Conservation (phyloP, 2,888 invertebrate genomes). For the Acheta domesticus region DNA sequence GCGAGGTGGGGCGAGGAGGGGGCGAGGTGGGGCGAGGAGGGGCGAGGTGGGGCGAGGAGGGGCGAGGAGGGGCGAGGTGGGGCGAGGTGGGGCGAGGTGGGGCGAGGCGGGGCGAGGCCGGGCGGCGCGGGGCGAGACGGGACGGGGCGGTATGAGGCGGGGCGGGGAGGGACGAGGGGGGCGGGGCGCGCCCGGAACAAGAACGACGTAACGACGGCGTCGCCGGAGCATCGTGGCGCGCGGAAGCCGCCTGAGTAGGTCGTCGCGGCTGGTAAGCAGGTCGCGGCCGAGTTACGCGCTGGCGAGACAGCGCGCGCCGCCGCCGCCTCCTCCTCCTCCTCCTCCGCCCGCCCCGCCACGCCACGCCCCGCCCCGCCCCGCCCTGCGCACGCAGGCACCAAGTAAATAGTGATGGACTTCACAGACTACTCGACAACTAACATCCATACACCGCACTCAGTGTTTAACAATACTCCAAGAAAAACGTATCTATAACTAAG, state of each 20-base stretch:
- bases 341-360: too few relatives aligned
- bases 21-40: too few relatives aligned
- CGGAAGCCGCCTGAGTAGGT: conserved; percentile 1
- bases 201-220: background rate
- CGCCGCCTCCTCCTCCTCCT: background rate
- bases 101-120: background rate
- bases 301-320: background rate
- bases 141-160: background rate
- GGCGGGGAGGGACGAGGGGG: background rate
- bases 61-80: background rate
- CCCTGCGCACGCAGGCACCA: too few relatives aligned
- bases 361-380: too few relatives aligned
- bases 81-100: background rate
- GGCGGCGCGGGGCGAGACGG: background rate
- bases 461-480: too few relatives aligned
- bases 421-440: too few relatives aligned
- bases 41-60: background rate
- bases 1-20: background rate
- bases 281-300: conserved; percentile 9
- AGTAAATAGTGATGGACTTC: too few relatives aligned
- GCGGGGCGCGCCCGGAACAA: background rate
- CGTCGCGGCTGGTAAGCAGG: conserved; percentile 18
- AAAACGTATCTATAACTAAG: too few relatives aligned
- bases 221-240: background rate
- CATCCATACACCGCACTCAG: too few relatives aligned